Percentiles rank a stretch among this genome's conserved stretches.
phyloP scores from a whole-genome alignment of 2,797 vertebrate species.

The Sus cebifrons region DNA sequence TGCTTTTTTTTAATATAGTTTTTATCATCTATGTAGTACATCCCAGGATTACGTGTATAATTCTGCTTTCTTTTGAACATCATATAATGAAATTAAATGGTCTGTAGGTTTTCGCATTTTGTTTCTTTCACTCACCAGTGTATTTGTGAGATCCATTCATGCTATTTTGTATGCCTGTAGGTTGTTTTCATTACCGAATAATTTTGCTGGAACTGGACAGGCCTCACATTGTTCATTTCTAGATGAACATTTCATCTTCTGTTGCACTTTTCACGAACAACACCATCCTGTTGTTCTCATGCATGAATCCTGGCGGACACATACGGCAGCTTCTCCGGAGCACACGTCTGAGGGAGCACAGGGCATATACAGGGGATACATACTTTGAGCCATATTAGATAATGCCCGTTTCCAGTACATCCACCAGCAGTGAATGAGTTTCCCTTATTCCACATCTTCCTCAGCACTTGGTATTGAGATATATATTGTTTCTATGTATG shows the following conservation, averaged over 20 bases:
- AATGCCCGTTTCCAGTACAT: conserved; percentile 15
- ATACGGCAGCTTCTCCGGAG: background rate
- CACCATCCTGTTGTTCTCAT: background rate
- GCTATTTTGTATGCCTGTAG: background rate
- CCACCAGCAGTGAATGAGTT: background rate
- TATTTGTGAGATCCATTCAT: background rate
- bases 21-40: background rate
- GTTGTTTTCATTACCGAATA: conserved; percentile 1
- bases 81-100: background rate
- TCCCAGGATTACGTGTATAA: background rate
- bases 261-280: background rate
- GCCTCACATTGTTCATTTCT: background rate
- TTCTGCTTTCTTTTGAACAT: conserved; percentile 48
- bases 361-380: background rate
- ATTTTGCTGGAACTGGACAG: background rate
- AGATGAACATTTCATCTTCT: background rate
- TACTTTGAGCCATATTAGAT: background rate
- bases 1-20: background rate
- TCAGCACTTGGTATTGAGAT: background rate
- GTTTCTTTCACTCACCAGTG: background rate
- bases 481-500: too few species aligned
- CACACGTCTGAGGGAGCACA: background rate
- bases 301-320: background rate
- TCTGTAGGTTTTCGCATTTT: background rate
- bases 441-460: background rate